Evolutionary conservation across 2,113 vertebrate genomes (phyloP), one percentile per base, ranked within the genome.

Genomic region (Ploceus nigricollis): DNA sequence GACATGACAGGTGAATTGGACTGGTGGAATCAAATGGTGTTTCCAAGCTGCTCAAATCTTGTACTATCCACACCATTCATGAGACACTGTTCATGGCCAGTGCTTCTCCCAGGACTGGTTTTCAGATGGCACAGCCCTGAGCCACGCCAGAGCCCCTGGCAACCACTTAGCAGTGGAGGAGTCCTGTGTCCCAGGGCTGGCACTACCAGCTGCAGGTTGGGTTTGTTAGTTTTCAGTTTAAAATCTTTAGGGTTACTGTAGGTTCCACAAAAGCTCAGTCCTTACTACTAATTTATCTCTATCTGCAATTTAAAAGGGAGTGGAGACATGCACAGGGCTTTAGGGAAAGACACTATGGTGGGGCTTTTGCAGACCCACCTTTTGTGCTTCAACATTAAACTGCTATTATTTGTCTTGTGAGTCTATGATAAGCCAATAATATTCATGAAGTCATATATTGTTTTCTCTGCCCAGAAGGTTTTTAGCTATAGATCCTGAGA

Each of bases 81-180:
- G 14, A 45, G 22, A 47, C 25, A 10, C 37, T 22, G 33, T 54
- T 44, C 17, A 25, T 2, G 2, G 57, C 13, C 1, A 0, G 33
- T 0, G 0, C 37, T 66, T 61, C 33, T 65, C 39, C 68, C 47
- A 30, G n/a, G 18, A 13, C 0, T 61, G n/a, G 3, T 57, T 66
- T 66, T 66, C 1, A 6, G 86, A 10, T 21, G 25, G 16, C 2
- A 2, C 57, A 63, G 44, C 18, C 37, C n/a, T 9, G 5, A 48
- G 39, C 20, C 45, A 18, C 0, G 0, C 28, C 45, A 37, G 30
- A 54, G 25, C 9, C 45, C 13, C 27, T 35, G 28, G 27, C 33
- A 73, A 14, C 6, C 8, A 9, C 45, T 22, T 22, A 15, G 50
- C 33, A 48, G 10, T 3, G 1, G 57, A 82, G 37, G 4, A 70